phyloP scores from a whole-genome alignment of 92 coral and sea anemone species.

The Hydrozoanthus gracilis region DNA sequence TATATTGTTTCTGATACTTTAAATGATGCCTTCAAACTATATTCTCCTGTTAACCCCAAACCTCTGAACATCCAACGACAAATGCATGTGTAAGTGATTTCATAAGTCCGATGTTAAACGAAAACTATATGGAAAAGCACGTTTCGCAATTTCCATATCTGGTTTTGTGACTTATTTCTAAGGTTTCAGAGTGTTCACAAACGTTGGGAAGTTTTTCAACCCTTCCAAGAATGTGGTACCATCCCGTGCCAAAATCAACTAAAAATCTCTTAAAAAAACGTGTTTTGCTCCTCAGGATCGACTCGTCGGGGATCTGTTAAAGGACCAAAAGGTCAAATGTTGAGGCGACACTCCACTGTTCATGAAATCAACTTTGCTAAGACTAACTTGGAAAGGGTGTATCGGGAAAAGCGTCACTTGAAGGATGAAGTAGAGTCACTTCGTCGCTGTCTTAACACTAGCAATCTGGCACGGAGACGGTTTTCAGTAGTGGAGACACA shows the following conservation, averaged over 20 bases:
- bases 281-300: background rate
- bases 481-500: conserved; percentile 62
- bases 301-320: conserved; percentile 30
- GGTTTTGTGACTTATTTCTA: too few species aligned
- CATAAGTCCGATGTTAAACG: too few species aligned
- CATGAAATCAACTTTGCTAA: conserved; percentile 78
- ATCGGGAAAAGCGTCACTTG: conserved; percentile 81
- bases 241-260: background rate
- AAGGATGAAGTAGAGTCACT: conserved; percentile 85
- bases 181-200: too few species aligned
- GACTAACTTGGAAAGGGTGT: conserved; percentile 84
- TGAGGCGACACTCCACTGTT: conserved; percentile 45
- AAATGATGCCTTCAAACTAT: too few species aligned
- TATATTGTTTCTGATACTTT: too few species aligned
- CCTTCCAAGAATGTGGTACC: background rate
- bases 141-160: too few species aligned
- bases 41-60: too few species aligned
- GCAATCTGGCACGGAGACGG: conserved; percentile 60
- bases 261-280: background rate
- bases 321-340: conserved; percentile 46
- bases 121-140: too few species aligned
- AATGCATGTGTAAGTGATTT: too few species aligned
- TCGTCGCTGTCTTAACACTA: conserved; percentile 67
- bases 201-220: too few species aligned
- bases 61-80: too few species aligned